phyloP scores from a whole-genome alignment of 2,797 vertebrate genomes.

The Danionella dracula region DNA sequence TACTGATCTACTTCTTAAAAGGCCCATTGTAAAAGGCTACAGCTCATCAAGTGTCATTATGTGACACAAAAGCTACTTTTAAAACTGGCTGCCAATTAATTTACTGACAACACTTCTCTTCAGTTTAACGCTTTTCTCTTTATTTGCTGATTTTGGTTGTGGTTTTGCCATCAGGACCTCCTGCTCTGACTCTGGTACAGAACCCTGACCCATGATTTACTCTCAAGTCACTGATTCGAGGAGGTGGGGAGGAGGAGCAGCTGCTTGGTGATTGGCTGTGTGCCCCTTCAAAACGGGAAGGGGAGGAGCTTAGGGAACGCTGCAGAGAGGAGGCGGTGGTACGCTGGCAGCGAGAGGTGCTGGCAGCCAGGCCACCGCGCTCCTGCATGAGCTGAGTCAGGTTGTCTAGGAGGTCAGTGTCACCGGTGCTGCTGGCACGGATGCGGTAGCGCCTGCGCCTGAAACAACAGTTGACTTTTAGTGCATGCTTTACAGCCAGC shows the following conservation, averaged over 20 bases:
- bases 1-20: not conserved
- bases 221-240: conserved; percentile 70
- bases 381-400: conserved; percentile 92
- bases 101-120: not conserved
- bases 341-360: conserved; percentile 83
- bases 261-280: conserved; percentile 89
- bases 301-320: conserved; percentile 90
- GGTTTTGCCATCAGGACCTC: conserved; percentile 68
- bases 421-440: conserved; percentile 90
- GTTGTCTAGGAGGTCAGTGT: conserved; percentile 91
- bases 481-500: no score
- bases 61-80: conserved; percentile 11
- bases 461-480: not conserved
- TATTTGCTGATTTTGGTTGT: conserved; percentile 84
- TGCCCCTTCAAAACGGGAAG: conserved; percentile 82
- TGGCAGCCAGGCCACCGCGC: conserved; percentile 80
- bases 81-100: not conserved
- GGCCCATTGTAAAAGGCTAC: conserved; percentile 10
- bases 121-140: not conserved
- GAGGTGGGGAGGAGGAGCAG: conserved; percentile 85
- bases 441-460: conserved; percentile 88
- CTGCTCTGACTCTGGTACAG: conserved; percentile 66
- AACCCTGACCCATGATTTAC: conserved; percentile 70
- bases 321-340: conserved; percentile 83
- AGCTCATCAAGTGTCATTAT: conserved; percentile 6